Evolutionary conservation across 2,113 vertebrate species (phyloP), one percentile per base, ranked within the genome.

Genomic region (Dasypus novemcinctus): DNA sequence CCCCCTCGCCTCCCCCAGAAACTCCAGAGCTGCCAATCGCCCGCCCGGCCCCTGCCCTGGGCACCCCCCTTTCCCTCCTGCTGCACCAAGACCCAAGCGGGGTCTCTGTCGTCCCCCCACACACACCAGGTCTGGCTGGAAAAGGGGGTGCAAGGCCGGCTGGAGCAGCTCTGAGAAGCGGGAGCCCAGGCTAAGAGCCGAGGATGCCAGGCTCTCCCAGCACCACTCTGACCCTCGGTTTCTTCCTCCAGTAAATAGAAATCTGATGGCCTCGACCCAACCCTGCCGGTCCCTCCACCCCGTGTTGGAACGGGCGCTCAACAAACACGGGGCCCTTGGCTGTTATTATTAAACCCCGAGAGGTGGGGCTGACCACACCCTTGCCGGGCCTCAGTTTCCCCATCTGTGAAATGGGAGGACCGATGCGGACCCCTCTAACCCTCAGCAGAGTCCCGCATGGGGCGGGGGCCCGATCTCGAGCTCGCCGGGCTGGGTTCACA

Each of bases 261-360:
- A 18, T 46, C 66, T 0, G 0, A 12, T 0, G 21, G 88, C 1
- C 43, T 23, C 7, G 1, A 20, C 38, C 13, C 46, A 49, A 49
- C 46, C 11, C 46, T 11, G 8, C 46, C n/a, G n/a, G n/a, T n/a
- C 9, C 46, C 5, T 11, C 46, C 8, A 9, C 46, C 63, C 83
- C 49, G n/a, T 15, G 29, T 20, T 33, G 72, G 33, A 25, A 15
- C 8, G 20, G 25, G 78, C 18, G 33, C 41, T 54, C 49, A 46
- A 38, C 82, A 25, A 66, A 31, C 0, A 4, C 0, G 2, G 21
- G 76, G 59, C 29, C 20, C 0, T 33, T 43, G 33, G 46, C 61
- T 36, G 11, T 54, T 63, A 74, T 36, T 36, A 15, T 54, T 63
- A 74, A 79, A 43, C 23, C n/a, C 36, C 1, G 0, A 57, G n/a